These are phyloP conservation scores for Pangasius krempfi DNA, from an alignment of 2,797 vertebrate species.

Conservation along the genomic window DNA sequence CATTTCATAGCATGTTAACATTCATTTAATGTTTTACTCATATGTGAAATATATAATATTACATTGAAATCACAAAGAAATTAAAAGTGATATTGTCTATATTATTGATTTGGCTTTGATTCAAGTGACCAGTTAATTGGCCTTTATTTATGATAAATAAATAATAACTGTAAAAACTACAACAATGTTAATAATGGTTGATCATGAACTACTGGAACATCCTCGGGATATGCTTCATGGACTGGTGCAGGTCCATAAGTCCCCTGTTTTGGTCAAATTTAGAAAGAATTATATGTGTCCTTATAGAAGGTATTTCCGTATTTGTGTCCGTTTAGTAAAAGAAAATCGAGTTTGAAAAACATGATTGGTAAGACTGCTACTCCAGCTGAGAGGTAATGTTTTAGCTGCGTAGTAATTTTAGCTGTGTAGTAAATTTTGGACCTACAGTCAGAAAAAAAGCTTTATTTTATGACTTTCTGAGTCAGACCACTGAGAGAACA, in stretches of 20 bases:
- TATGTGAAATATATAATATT: not conserved
- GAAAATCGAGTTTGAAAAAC: not conserved
- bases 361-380: not conserved
- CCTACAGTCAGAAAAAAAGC: not conserved
- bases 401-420: not conserved
- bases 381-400: not conserved
- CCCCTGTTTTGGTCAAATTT: not conserved
- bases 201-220: not conserved
- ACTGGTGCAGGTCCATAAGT: not conserved
- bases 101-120: not conserved
- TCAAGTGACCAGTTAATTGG: no score
- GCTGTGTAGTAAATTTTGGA: not conserved
- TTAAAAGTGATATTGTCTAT: not conserved
- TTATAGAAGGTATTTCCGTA: not conserved
- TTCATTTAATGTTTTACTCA: not conserved
- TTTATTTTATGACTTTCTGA: conserved; percentile 16
- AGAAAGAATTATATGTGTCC: not conserved
- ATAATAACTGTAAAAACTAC: not conserved
- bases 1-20: not conserved
- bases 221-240: not conserved
- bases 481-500: conserved; percentile 11
- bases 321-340: not conserved
- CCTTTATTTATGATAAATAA: not conserved
- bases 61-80: not conserved
- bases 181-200: not conserved